These are phyloP conservation scores for Enteromius anoplus DNA, from an alignment of 2,797 vertebrate genomes.

Conservation along the genomic window DNA sequence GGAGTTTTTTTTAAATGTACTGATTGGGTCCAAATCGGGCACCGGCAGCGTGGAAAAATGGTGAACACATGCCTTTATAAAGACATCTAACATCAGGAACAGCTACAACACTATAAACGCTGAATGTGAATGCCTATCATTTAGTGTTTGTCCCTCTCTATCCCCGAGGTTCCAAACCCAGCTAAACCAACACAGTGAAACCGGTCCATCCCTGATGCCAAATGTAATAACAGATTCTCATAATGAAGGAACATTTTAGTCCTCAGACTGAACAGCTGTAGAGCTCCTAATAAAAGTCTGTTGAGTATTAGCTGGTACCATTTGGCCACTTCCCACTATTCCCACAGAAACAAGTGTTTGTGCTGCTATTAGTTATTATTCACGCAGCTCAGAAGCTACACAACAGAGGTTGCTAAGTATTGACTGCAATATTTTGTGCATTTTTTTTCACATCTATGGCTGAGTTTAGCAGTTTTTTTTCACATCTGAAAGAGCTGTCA, in stretches of 20 bases:
- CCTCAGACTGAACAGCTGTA: conserved; percentile 48
- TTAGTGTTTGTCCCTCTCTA: not conserved
- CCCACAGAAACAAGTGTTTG: conserved; percentile 30
- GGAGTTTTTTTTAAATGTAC: not conserved
- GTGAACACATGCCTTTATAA: conserved; percentile 3
- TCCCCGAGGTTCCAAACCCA: conserved; percentile 28
- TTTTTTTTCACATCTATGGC: not conserved
- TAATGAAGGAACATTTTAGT: conserved; percentile 59
- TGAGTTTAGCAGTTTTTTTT: not conserved
- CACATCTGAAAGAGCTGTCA: not conserved
- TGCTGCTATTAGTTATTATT: conserved; percentile 25
- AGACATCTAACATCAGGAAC: not conserved
- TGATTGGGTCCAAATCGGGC: not conserved
- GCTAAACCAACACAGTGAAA: conserved; percentile 41
- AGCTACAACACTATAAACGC: not conserved
- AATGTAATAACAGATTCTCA: conserved; percentile 58
- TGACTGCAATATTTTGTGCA: not conserved
- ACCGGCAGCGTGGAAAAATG: not conserved
- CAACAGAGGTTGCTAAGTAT: not conserved
- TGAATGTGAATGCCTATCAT: not conserved
- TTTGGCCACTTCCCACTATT: conserved; percentile 30
- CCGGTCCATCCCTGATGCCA: conserved; percentile 30
- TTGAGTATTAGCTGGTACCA: conserved; percentile 48
- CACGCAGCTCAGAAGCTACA: not conserved
- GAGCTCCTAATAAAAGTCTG: conserved; percentile 45